Base-by-base conservation (phyloP, 2,113 vertebrate genomes). In the Melanerpes aurifrons region DNA sequence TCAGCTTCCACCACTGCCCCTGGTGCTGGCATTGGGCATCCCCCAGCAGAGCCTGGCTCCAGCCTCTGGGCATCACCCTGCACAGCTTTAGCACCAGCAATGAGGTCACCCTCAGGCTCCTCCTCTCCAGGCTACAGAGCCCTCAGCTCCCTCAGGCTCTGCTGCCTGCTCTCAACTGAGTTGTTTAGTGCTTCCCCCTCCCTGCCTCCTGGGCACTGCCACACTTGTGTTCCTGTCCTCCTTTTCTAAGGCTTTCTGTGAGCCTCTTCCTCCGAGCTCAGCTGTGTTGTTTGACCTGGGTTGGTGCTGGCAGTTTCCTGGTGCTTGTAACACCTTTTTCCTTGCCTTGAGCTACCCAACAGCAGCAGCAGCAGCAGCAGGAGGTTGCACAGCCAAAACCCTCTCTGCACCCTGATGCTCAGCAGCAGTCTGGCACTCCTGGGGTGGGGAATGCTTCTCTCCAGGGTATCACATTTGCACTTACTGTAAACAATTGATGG, bases 141-240 rank as follows among this genome's bases (percentile, higher is more conserved):
- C 13, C 43, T 43, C 43, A 43, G 43, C 43, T 43, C 43, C 43
- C 43, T 43, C 43, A 43, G 43, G 43, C 43, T 14, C 43, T 43
- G 72, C 72, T 54, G 81, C 35, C 53, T 93, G 93, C 94, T 95
- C 95, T 91, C 81, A 88, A 93, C 92, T 95, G 78, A 95, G 83
- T 77, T 91, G 74, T 95, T 93, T 94, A 95, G 93, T 93, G 94
- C 87, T 96, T 87, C 94, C 71, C 89, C 89, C 94, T 94, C 74
- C 67, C 24, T 74, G 84, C 93, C 89, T 92, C 77, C 92, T 90
- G 96, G 96, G 96, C 96, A 97, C 92, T 96, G 96, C 92, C 93
- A 77, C 92, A 92, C 73, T 96, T 79, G 37, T n/a, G 17, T 54
- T 79, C 40, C 56, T 50, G 58, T 17, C 43, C 56, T 53, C 29